Evolutionary conservation across 2,797 vertebrate genomes (phyloP).

Genomic region (Tragelaphus eurycerus): DNA sequence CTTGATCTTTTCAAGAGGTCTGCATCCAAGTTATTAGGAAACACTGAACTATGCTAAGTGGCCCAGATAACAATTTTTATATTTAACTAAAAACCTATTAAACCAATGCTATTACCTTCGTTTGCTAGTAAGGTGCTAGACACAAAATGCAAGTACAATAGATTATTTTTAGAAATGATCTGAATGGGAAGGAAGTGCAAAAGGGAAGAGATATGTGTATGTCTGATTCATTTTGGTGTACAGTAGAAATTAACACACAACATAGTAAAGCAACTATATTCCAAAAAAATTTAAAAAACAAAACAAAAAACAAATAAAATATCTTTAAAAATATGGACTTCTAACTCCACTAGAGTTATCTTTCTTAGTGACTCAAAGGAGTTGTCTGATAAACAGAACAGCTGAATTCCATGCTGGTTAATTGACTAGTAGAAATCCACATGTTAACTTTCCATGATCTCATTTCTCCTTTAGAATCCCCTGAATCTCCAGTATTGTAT

Average conservation of each 20-base stretch:
- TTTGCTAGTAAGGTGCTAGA: neutral
- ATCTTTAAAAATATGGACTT: neutral
- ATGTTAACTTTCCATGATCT: neutral
- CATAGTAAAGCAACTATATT: neutral
- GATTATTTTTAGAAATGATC: neutral
- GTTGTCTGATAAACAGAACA: neutral
- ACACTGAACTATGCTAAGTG: neutral
- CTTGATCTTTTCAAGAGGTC: neutral
- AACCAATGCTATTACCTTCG: neutral
- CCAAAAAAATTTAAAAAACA: neutral
- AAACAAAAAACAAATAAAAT: neutral
- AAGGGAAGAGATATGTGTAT: neutral
- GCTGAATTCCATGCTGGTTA: neutral
- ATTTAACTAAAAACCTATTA: neutral
- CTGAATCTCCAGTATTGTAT: neutral
- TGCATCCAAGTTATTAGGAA: neutral
- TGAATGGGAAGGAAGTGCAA: neutral
- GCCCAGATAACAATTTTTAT: neutral
- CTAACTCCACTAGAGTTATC: neutral
- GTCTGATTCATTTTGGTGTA: neutral
- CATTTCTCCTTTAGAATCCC: neutral
- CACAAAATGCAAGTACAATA: neutral
- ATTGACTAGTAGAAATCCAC: neutral
- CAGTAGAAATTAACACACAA: neutral
- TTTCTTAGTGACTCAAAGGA: neutral